Conservation (phyloP, 2,113 vertebrate species). For the Pteruthius melanotis region DNA sequence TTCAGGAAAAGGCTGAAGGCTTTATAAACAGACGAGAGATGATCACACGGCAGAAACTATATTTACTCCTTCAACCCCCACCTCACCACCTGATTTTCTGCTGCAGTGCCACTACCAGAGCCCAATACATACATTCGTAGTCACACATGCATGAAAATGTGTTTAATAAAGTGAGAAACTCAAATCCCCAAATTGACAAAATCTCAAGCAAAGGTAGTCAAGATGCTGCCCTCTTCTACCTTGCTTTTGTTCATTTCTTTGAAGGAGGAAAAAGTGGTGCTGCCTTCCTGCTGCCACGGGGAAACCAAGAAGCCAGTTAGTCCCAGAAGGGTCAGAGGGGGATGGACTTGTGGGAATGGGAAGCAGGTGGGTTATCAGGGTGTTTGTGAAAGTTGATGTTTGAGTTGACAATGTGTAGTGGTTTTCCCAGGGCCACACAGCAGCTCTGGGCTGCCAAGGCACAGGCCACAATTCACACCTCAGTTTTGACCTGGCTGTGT, state of each 20-base stretch:
- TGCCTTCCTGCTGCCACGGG: background rate
- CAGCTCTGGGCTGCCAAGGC: background rate
- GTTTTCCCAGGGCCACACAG: background rate
- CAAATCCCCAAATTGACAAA: background rate
- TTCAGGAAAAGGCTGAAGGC: background rate
- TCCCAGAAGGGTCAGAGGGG: background rate
- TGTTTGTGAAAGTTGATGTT: background rate
- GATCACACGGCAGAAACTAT: background rate
- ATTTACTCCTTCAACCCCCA: slow-evolving; percentile 17
- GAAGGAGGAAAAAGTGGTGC: background rate
- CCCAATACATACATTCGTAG: background rate
- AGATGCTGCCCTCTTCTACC: background rate
- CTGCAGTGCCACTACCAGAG: background rate
- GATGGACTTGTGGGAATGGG: background rate
- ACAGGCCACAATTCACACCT: background rate
- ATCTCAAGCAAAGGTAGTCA: background rate
- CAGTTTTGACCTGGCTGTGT: background rate
- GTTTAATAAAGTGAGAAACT: background rate
- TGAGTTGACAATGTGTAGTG: background rate
- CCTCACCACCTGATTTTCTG: background rate
- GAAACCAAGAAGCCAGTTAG: background rate
- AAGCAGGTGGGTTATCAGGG: background rate
- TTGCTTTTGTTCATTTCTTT: background rate
- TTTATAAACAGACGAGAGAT: slow-evolving; percentile 29
- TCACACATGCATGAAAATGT: background rate